Conservation (phyloP, 1,140 invertebrate genomes). For the Mamestra configurata region DNA sequence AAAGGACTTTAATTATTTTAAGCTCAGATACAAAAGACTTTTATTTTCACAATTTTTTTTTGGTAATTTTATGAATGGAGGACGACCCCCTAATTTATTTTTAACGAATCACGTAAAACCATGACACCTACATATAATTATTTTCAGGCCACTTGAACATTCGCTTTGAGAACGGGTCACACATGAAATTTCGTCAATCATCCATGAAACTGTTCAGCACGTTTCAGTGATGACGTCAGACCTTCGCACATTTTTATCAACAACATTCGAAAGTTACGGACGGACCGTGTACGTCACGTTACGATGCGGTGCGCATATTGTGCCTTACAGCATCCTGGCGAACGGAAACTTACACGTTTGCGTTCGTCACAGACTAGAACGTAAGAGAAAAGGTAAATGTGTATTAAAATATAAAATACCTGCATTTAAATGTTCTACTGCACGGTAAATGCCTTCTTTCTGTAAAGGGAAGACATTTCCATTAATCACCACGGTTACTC, state of each 20-base stretch:
- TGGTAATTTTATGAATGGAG: too few relatives aligned
- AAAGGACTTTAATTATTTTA: too few relatives aligned
- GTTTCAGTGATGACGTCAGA: neutral
- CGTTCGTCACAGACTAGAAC: neutral
- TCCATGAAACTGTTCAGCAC: slow-evolving; percentile 10
- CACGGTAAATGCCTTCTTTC: too few relatives aligned
- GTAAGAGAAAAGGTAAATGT: neutral
- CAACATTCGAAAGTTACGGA: slow-evolving; percentile 15
- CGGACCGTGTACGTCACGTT: neutral
- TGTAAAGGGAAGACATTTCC: too few relatives aligned
- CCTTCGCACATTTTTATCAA: slow-evolving; percentile 4
- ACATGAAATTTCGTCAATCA: slow-evolving; percentile 20
- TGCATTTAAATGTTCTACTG: too few relatives aligned
- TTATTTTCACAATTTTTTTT: too few relatives aligned
- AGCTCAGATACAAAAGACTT: too few relatives aligned
- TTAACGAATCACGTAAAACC: neutral
- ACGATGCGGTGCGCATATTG: neutral
- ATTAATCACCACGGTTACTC: too few relatives aligned
- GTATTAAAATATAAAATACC: too few relatives aligned
- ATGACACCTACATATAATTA: neutral
- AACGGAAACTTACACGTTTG: neutral
- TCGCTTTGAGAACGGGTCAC: slow-evolving; percentile 14
- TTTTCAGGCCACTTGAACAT: slow-evolving; percentile 4
- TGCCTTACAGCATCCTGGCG: neutral
- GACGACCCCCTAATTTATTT: neutral